These are phyloP conservation scores for Meghimatium bilineatum DNA, from an alignment of 2,888 invertebrate genomes.

Conservation along the genomic window DNA sequence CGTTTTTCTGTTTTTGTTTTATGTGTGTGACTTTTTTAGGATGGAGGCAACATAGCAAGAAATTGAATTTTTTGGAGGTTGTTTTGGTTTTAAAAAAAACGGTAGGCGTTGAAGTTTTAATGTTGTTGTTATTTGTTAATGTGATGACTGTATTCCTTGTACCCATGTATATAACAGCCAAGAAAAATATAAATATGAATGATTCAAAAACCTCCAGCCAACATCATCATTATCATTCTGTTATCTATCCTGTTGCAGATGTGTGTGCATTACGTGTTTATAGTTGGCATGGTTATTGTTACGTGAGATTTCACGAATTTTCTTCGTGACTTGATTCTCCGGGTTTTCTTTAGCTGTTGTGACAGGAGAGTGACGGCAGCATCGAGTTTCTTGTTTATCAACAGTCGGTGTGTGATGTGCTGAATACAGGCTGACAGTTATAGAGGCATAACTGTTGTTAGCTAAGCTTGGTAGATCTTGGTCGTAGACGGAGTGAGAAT, in stretches of 20 bases:
- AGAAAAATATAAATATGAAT: no score
- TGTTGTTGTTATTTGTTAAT: no score
- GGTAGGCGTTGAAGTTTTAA: no score
- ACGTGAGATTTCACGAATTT: background rate
- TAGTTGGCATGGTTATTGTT: conserved; percentile 7
- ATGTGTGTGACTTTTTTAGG: no score
- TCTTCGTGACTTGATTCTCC: background rate
- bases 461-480: background rate
- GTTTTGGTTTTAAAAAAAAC: no score
- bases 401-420: background rate
- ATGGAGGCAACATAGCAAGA: no score
- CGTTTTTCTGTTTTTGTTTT: no score
- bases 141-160: no score
- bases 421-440: background rate
- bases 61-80: no score
- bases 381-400: background rate
- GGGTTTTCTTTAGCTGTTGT: background rate
- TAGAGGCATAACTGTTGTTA: background rate
- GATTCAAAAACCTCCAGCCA: no score
- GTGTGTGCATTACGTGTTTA: background rate
- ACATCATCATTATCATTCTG: background rate
- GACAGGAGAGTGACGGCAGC: background rate
- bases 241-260: background rate
- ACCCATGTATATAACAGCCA: no score
- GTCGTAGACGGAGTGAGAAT: no score